Conservation (phyloP, 2,797 vertebrate species). For the Megaceryle alcyon region DNA sequence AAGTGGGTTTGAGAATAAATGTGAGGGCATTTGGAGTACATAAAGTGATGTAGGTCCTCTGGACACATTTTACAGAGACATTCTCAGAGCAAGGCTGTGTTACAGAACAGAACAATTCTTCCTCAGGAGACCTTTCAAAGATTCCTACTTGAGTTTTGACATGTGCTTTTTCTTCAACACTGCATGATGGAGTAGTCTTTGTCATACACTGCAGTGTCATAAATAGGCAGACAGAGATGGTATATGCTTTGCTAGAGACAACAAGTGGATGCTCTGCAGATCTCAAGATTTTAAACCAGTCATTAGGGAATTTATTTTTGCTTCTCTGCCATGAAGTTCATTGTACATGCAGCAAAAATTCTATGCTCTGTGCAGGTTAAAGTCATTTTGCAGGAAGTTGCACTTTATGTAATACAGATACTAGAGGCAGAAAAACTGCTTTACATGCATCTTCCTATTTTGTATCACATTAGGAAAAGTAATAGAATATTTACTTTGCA, state of each 20-base stretch:
- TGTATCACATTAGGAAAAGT: background rate
- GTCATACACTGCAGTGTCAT: background rate
- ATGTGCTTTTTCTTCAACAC: background rate
- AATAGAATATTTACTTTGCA: background rate
- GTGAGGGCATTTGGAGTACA: conserved; percentile 10
- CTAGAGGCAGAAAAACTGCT: background rate
- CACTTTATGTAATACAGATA: background rate
- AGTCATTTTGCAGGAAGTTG: background rate
- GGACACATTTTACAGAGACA: background rate
- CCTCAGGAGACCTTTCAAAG: conserved; percentile 55
- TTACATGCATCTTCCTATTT: background rate
- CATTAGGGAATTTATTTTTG: conserved; percentile 29
- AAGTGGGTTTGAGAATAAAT: conserved; percentile 52
- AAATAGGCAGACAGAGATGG: background rate
- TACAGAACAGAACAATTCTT: conserved; percentile 38
- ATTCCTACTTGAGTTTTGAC: background rate
- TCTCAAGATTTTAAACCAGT: background rate
- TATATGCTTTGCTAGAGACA: background rate
- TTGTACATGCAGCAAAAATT: background rate
- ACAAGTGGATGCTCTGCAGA: conserved; percentile 2
- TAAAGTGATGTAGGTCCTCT: conserved; percentile 22
- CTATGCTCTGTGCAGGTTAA: background rate
- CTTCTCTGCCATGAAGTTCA: background rate
- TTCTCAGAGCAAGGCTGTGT: conserved; percentile 52
- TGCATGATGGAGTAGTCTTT: background rate